Conservation (phyloP, 2,113 vertebrate species). For the Cercocebus atys region DNA sequence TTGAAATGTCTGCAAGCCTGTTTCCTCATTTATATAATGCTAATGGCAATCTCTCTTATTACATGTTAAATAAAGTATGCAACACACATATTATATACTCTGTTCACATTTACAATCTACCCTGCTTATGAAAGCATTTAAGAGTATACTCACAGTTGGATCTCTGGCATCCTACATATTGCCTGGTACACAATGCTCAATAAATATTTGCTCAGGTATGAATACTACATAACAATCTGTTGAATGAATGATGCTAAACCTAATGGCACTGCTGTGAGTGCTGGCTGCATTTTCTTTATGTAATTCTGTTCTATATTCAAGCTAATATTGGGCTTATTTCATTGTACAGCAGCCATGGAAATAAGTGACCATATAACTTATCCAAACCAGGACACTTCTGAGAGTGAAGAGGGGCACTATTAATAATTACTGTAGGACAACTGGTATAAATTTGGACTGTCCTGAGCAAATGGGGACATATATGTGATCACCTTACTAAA, state of each 20-base stretch:
- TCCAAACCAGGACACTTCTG: background rate
- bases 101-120: background rate
- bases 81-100: background rate
- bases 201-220: background rate
- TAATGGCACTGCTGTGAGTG: background rate
- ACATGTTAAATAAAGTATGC: background rate
- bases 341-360: background rate
- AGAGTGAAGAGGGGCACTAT: background rate
- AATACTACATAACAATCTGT: background rate
- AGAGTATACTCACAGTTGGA: background rate
- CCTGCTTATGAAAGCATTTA: background rate
- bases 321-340: background rate
- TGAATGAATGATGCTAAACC: background rate
- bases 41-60: background rate
- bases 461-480: background rate
- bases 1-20: background rate
- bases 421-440: background rate
- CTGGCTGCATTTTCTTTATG: background rate
- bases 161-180: background rate
- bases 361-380: background rate
- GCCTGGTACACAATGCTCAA: background rate
- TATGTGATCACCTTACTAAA: background rate
- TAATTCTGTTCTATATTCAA: background rate
- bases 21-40: background rate
- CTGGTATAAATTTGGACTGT: background rate